Base-by-base conservation (phyloP, 2,888 invertebrate genomes). In the Toxonevra muliebris region DNA sequence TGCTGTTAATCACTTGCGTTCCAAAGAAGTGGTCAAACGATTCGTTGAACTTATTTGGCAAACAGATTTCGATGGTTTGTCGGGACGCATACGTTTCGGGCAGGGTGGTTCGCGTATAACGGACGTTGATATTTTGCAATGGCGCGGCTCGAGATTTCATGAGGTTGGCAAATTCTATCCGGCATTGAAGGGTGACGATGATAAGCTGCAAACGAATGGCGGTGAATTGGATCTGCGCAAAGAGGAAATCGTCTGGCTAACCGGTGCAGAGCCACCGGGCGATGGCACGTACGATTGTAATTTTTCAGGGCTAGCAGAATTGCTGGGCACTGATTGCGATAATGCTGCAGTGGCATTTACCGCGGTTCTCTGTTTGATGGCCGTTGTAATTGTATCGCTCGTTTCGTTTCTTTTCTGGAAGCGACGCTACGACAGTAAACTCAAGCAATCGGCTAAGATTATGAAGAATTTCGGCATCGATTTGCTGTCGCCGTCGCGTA, bases 21-120 rank as follows among this genome's bases (percentile, higher is more conserved):
- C 74, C 1, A 66, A 66, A 4, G 61, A 71, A 5, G 76, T 80
- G 7, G 75, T 74, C 0, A 71, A 73, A 17, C 86, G 88, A 68
- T 87, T 91, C 58, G 89, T 90, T 2, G 85, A 89, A 15, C 85
- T 90, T 13, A 87, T 93, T 45, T 88, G 89, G 74, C 84, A 88
- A 69, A 91, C 91, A 0, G 89, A 92, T 76, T 93, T 93, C 79
- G 80, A 88, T 60, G 94, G 94, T 3, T 90, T 93, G 0, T 92
- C 93, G 0, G 93, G 93, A 0, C 86, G 88, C 68, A 90, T 93
- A 7, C 88, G 88, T 73, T 93, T 93, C 79, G 84, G 87, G 0
- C 89, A 89, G 1, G 91, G 91, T 0, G 89, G 91, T 1, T 91
- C 93, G 4, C 86, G 93, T 45, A 87, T 89, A 66, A 89, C 89